Evolutionary conservation across 2,113 vertebrate genomes (phyloP).

Genomic region (Equus quagga): DNA sequence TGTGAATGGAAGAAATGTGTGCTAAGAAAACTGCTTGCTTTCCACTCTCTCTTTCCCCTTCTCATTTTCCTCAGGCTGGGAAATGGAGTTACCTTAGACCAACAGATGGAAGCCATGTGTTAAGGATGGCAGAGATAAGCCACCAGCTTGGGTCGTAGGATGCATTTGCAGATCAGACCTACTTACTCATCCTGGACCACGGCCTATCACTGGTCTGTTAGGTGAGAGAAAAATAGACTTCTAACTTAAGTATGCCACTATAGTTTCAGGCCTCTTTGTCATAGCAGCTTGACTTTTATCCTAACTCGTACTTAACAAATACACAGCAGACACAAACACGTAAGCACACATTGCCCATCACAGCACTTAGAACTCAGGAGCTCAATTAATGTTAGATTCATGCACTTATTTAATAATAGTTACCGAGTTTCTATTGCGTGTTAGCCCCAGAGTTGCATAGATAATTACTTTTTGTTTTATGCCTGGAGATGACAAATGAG

Average conservation of each 20-base stretch:
- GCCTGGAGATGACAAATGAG: background rate
- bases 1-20: background rate
- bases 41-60: background rate
- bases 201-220: background rate
- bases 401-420: background rate
- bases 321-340: background rate
- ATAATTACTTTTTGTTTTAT: background rate
- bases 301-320: background rate
- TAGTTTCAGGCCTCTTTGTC: background rate
- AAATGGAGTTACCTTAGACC: background rate
- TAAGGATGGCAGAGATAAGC: background rate
- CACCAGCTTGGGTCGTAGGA: background rate
- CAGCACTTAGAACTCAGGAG: background rate
- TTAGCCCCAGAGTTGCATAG: background rate
- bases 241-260: background rate
- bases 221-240: background rate
- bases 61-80: background rate
- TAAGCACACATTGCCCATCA: background rate
- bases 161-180: background rate
- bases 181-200: background rate
- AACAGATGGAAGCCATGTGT: background rate
- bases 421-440: background rate
- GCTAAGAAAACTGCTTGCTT: background rate
- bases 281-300: background rate
- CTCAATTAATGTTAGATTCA: background rate